Percentiles rank a stretch among this genome's conserved stretches.
Evolutionary conservation across 2,113 vertebrate species (phyloP).

Genomic region (Proterorhinus semilunaris): DNA sequence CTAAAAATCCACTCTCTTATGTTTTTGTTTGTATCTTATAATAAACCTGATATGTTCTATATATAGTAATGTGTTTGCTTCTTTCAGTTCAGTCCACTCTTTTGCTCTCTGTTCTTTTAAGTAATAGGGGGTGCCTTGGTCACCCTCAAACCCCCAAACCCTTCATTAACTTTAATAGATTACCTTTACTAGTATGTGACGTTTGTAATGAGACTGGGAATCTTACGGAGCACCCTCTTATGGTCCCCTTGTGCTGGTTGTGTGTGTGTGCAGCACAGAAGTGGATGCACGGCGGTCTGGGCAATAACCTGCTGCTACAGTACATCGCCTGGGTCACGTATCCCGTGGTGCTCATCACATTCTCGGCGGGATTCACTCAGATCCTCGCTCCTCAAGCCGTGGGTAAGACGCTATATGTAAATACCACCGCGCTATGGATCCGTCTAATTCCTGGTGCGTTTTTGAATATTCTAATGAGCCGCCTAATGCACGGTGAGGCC

Average conservation of each 20-base stretch:
- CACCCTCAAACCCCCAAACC: background rate
- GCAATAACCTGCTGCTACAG: conserved; percentile 91
- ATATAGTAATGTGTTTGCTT: no score
- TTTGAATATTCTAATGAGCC: conserved; percentile 47
- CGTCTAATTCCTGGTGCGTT: conserved; percentile 19
- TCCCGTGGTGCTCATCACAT: conserved; percentile 97
- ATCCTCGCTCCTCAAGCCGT: conserved; percentile 96
- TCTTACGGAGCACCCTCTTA: background rate
- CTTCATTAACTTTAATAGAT: background rate
- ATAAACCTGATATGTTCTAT: no score
- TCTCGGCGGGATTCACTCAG: conserved; percentile 97
- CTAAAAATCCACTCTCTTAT: no score
- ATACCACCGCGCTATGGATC: conserved; percentile 18
- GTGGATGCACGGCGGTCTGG: conserved; percentile 95
- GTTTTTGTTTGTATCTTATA: no score
- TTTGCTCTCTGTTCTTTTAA: no score
- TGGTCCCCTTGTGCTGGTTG: conserved; percentile 15
- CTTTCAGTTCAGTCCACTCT: no score
- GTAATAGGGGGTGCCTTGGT: no score
- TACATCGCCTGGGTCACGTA: conserved; percentile 99
- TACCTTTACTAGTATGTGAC: no score
- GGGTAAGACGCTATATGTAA: conserved; percentile 74
- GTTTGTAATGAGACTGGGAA: background rate
- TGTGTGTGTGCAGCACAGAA: conserved; percentile 88
- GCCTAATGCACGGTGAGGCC: conserved; percentile 26